phyloP scores from a whole-genome alignment of 2,113 vertebrate species.

The Cyphotilapia sp. region DNA sequence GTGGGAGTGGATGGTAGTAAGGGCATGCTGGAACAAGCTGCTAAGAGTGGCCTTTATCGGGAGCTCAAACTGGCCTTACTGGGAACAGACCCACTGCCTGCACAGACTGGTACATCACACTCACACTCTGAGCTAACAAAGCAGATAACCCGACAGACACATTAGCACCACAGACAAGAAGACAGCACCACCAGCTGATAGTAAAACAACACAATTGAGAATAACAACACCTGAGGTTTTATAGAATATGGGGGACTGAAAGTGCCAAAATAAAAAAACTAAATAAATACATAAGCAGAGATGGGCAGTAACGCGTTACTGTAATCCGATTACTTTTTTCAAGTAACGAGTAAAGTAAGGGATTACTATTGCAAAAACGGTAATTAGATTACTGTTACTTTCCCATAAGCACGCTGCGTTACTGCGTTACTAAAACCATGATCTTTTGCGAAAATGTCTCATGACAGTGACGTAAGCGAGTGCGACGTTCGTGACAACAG shows the following conservation, averaged over 20 bases:
- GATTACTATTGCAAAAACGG: too few species aligned
- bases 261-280: not conserved
- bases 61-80: not conserved
- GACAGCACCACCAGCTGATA: not conserved
- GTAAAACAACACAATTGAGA: not conserved
- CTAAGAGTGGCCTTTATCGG: not conserved
- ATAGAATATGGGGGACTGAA: not conserved
- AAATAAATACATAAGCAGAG: not conserved
- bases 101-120: not conserved
- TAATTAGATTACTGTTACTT: too few species aligned
- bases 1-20: not conserved
- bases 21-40: not conserved
- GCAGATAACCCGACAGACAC: not conserved
- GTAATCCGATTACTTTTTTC: too few species aligned
- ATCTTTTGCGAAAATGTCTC: too few species aligned
- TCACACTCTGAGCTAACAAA: not conserved
- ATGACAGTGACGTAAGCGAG: too few species aligned
- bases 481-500: too few species aligned
- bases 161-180: not conserved
- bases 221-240: rapidly evolving
- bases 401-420: too few species aligned
- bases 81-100: not conserved
- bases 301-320: too few species aligned
- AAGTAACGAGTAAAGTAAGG: too few species aligned
- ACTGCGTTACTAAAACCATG: too few species aligned